A percentile compares a stretch with the other conserved stretches of the same genome.
These are phyloP conservation scores for Hymenochirus boettgeri DNA, from an alignment of 2,113 vertebrate species.

Conservation along the genomic window DNA sequence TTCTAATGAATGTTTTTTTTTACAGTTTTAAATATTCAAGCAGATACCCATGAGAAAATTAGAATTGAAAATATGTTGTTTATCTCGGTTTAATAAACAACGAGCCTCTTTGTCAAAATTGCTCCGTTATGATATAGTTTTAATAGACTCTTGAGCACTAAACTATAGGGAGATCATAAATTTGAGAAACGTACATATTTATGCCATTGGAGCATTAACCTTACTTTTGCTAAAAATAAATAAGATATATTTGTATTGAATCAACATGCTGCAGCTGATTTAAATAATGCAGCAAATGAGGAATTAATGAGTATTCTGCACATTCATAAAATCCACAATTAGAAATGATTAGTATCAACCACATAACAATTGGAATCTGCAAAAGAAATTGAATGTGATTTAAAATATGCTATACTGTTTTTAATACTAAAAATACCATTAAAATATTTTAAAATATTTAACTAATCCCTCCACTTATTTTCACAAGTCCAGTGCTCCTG, in stretches of 20 bases:
- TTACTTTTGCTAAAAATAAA: conserved; percentile 23
- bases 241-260: conserved; percentile 18
- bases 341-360: too few species aligned
- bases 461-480: too few species aligned
- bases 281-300: conserved; percentile 8
- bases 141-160: conserved; percentile 40
- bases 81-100: conserved; percentile 39
- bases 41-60: conserved; percentile 30
- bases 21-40: conserved; percentile 11
- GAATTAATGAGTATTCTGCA: neutral
- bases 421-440: too few species aligned
- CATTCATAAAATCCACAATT: neutral
- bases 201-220: conserved; percentile 36
- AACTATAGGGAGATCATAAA: conserved; percentile 36
- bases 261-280: conserved; percentile 1
- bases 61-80: conserved; percentile 40
- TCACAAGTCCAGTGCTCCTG: too few species aligned
- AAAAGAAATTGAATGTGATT: too few species aligned
- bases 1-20: conserved; percentile 1
- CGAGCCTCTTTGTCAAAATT: conserved; percentile 37
- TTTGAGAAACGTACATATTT: conserved; percentile 39
- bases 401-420: too few species aligned
- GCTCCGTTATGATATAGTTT: conserved; percentile 33
- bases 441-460: too few species aligned
- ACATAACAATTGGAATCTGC: too few species aligned